Conservation (phyloP, 2,888 invertebrate species). For the Dolichomitus sp. region DNA sequence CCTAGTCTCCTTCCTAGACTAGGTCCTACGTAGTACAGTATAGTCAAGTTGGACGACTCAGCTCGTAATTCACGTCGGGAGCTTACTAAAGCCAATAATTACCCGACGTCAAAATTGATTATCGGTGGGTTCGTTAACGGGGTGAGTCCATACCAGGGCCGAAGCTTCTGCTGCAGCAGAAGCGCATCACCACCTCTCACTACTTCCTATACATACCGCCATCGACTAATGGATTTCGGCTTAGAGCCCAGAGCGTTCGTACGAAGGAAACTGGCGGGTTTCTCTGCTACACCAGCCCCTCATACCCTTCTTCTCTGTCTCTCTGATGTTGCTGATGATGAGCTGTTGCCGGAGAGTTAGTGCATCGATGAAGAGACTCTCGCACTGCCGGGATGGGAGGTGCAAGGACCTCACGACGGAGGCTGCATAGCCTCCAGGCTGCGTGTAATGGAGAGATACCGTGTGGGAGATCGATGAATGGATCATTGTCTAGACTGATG, state of each 20-base stretch:
- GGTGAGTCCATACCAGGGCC: slow-evolving; percentile 62
- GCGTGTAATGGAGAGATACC: slow-evolving; percentile 48
- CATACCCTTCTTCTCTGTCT: not conserved
- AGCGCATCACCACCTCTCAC: slow-evolving; percentile 18
- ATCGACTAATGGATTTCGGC: slow-evolving; percentile 69
- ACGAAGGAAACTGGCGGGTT: slow-evolving; percentile 33
- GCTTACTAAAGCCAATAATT: slow-evolving; percentile 79
- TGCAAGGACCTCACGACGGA: slow-evolving; percentile 44
- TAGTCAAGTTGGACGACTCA: slow-evolving; percentile 38
- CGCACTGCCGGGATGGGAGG: slow-evolving; percentile 28
- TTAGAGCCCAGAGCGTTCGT: slow-evolving; percentile 47
- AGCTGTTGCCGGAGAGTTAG: slow-evolving; percentile 34
- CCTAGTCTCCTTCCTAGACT: not conserved
- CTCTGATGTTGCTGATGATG: slow-evolving; percentile 36
- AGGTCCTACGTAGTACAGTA: too few relatives aligned
- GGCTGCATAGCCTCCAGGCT: slow-evolving; percentile 16
- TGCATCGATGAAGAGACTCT: slow-evolving; percentile 37
- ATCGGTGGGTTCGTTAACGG: slow-evolving; percentile 77
- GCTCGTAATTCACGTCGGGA: slow-evolving; percentile 61
- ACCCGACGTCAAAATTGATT: slow-evolving; percentile 74
- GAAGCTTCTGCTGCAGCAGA: slow-evolving; percentile 42
- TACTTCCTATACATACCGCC: slow-evolving; percentile 27
- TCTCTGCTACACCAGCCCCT: slow-evolving; percentile 2
- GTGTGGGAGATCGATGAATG: slow-evolving; percentile 51
- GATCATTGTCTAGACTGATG: slow-evolving; percentile 52